Evolutionary conservation across 2,797 vertebrate species (phyloP), one percentile per base, ranked within the genome.

Genomic region (Spondyliosoma cantharus): DNA sequence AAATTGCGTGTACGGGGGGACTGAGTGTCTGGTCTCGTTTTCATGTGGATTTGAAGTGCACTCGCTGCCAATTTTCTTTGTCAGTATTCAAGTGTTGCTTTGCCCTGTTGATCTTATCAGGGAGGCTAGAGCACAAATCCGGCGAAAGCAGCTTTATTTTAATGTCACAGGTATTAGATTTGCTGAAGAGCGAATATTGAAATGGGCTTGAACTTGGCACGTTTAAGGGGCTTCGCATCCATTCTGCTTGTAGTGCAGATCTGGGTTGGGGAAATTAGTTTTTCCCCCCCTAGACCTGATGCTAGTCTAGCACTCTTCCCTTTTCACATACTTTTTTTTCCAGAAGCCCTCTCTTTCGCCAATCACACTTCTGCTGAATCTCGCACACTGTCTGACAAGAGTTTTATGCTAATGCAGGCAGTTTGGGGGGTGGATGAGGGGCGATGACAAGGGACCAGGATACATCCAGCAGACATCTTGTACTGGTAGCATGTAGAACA

Each of bases 111-210:
- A 94, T 94, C 87, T 90, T 91, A 91, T 92, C 92, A 79, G 82
- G 49, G 68, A 78, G 69, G 81, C 86, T 43, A 2, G 85, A 85
- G 90, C 80, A 67, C 72, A 86, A 89, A 90, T 88, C 87, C 59
- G 29, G 86, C 68, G 54, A 88, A 92, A 86, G 91, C 89, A 86
- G 89, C 90, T 94, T 93, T 90, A 93, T 94, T 94, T 92, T 91
- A 93, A 93, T 92, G 93, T 93, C 91, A 91, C 92, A 93, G 93
- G 87, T 93, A 91, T 94, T 93, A 93, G 87, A 93, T 93, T 91
- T 94, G 93, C 93, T 94, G 93, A 93, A 93, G 88, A 92, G 89
- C 49, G 77, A 92, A 91, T 93, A 94, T 94, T 93, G 93, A 93
- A 93, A 94, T 91, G 89, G 89, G 87, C 87, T 88, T 91, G 90